phyloP scores from a whole-genome alignment of 2,113 vertebrate species.

The Ginglymostoma cirratum region DNA sequence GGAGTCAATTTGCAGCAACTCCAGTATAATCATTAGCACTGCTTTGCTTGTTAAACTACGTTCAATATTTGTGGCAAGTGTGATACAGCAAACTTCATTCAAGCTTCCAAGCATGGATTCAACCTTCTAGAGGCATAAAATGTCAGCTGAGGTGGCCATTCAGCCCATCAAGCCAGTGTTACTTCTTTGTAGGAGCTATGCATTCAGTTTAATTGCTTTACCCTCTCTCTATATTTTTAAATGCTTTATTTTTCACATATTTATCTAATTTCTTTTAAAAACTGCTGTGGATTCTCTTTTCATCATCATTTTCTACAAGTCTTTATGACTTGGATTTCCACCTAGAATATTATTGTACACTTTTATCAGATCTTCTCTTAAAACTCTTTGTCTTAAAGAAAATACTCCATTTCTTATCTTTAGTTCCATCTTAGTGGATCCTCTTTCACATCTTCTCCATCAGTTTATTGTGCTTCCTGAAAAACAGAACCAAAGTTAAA shows the following conservation, averaged over 20 bases:
- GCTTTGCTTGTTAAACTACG: background rate
- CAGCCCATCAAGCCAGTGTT: background rate
- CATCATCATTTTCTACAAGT: background rate
- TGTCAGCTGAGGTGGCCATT: background rate
- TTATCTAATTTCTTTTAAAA: background rate
- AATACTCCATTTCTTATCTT: background rate
- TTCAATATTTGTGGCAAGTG: background rate
- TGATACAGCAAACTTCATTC: background rate
- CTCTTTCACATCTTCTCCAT: background rate
- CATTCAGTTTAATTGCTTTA: background rate
- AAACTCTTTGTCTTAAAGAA: background rate
- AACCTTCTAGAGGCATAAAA: background rate
- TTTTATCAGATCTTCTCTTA: background rate
- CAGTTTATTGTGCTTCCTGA: background rate
- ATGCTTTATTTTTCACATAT: background rate
- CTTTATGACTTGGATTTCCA: background rate
- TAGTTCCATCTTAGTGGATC: background rate
- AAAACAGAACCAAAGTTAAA: background rate
- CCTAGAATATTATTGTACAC: background rate
- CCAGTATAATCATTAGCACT: background rate
- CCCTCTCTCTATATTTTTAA: background rate
- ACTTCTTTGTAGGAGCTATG: background rate
- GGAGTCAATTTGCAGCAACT: background rate
- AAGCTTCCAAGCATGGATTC: background rate
- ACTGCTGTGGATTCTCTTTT: background rate